These are phyloP conservation scores for Campylomormyrus numenius DNA, from an alignment of 2,113 vertebrate genomes.

Conservation along the genomic window DNA sequence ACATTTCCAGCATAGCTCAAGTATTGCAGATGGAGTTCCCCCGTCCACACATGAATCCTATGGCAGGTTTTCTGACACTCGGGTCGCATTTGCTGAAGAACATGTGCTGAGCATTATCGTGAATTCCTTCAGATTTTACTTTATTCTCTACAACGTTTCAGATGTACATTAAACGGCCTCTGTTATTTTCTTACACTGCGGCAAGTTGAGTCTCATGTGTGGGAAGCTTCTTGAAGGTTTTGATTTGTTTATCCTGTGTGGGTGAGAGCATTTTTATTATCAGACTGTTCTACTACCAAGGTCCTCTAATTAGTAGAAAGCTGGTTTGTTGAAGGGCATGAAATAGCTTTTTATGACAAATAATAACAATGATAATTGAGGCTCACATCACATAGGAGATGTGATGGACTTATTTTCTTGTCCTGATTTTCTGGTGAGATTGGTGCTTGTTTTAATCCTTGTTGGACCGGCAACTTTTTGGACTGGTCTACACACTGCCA, in stretches of 20 bases:
- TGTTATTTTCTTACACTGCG: not conserved
- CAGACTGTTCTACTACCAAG: not conserved
- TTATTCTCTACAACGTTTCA: not conserved
- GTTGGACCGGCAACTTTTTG: not conserved
- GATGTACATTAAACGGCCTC: not conserved
- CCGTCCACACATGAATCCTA: not conserved
- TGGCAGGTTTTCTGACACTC: not conserved
- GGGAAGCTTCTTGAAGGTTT: not conserved
- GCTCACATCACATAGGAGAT: not conserved
- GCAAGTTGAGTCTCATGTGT: not conserved
- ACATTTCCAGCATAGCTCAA: not conserved
- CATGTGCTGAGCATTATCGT: not conserved
- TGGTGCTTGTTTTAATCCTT: not conserved
- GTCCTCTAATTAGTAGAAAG: conserved; percentile 2
- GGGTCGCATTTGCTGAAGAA: not conserved
- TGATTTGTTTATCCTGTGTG: conserved; percentile 9
- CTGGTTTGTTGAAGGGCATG: not conserved
- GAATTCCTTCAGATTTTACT: not conserved
- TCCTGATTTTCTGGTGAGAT: not conserved
- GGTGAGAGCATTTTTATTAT: conserved; percentile 6
- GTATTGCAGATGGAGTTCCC: not conserved
- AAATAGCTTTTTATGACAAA: not conserved
- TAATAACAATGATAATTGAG: not conserved
- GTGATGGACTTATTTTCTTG: not conserved
- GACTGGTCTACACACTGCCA: not conserved